phyloP scores from a whole-genome alignment of 2,888 invertebrate species.

The Agrilus mali region DNA sequence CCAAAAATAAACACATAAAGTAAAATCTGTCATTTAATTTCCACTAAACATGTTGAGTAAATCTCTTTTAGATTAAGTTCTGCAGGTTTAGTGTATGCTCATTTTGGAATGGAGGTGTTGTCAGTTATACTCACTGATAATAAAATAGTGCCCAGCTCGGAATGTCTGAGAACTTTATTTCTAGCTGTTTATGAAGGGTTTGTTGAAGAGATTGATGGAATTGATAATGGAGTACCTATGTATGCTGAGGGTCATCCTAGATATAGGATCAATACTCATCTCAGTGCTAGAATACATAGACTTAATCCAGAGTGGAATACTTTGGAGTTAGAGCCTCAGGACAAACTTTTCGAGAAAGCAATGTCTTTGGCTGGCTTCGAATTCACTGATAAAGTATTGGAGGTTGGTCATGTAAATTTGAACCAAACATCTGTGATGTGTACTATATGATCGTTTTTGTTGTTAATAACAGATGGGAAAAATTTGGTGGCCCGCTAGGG shows the following conservation, averaged over 20 bases:
- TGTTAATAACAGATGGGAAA: slow-evolving; percentile 40
- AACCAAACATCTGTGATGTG: background rate
- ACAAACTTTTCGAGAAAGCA: slow-evolving; percentile 63
- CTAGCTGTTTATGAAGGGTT: slow-evolving; percentile 72
- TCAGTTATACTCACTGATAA: slow-evolving; percentile 38
- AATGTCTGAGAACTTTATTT: slow-evolving; percentile 46
- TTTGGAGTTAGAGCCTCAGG: slow-evolving; percentile 36
- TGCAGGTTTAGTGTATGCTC: slow-evolving; percentile 84
- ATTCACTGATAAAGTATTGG: slow-evolving; percentile 54
- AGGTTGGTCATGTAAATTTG: slow-evolving; percentile 18
- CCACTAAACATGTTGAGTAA: background rate
- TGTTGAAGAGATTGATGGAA: slow-evolving; percentile 88
- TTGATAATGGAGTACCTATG: slow-evolving; percentile 92
- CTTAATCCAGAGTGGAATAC: slow-evolving; percentile 81
- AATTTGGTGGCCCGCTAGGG: slow-evolving; percentile 80
- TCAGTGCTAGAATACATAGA: slow-evolving; percentile 61
- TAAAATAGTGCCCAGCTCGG: slow-evolving; percentile 34
- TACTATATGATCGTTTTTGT: background rate
- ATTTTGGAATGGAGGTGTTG: slow-evolving; percentile 75
- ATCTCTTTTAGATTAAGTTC: slow-evolving; percentile 66
- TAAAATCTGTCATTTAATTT: slow-evolving; percentile 15
- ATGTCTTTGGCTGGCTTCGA: slow-evolving; percentile 66
- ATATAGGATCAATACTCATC: slow-evolving; percentile 67
- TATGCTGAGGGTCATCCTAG: slow-evolving; percentile 52
- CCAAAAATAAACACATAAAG: slow-evolving; percentile 47